These are phyloP conservation scores for Neodontobutis hainanensis DNA, from an alignment of 2,113 vertebrate genomes.

Conservation along the genomic window DNA sequence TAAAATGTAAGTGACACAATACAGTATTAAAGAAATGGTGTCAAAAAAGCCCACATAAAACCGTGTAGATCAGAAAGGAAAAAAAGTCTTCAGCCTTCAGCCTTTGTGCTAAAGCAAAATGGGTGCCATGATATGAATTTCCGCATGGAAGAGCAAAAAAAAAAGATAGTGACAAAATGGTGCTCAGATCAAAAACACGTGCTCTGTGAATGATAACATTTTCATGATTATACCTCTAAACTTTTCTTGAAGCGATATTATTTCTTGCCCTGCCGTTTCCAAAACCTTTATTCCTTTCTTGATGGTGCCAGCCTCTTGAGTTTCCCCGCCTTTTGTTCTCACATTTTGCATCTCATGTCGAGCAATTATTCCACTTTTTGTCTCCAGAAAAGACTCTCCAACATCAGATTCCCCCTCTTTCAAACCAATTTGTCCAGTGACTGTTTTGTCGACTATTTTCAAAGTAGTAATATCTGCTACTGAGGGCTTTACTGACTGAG, in stretches of 20 bases:
- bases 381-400: conserved; percentile 2
- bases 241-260: conserved; percentile 21
- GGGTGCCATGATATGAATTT: conserved; percentile 56
- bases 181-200: conserved; percentile 55
- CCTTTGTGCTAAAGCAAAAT: conserved; percentile 48
- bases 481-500: conserved; percentile 35
- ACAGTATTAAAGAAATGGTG: conserved; percentile 11
- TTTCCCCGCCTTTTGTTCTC: conserved; percentile 16
- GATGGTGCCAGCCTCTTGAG: background rate
- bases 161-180: conserved; percentile 21
- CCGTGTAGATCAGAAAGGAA: conserved; percentile 17
- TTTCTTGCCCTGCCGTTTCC: conserved; percentile 31
- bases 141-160: conserved; percentile 21
- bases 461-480: conserved; percentile 56
- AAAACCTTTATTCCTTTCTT: conserved; percentile 28
- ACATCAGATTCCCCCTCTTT: conserved; percentile 2
- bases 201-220: conserved; percentile 43
- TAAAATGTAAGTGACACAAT: background rate
- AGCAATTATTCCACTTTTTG: background rate
- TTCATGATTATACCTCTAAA: conserved; percentile 56
- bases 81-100: conserved; percentile 21
- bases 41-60: background rate
- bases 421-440: background rate
- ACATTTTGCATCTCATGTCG: conserved; percentile 11
- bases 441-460: background rate